Evolutionary conservation across 2,888 invertebrate genomes (phyloP), one percentile per base, ranked within the genome.

Genomic region (Aphodius sticticus): DNA sequence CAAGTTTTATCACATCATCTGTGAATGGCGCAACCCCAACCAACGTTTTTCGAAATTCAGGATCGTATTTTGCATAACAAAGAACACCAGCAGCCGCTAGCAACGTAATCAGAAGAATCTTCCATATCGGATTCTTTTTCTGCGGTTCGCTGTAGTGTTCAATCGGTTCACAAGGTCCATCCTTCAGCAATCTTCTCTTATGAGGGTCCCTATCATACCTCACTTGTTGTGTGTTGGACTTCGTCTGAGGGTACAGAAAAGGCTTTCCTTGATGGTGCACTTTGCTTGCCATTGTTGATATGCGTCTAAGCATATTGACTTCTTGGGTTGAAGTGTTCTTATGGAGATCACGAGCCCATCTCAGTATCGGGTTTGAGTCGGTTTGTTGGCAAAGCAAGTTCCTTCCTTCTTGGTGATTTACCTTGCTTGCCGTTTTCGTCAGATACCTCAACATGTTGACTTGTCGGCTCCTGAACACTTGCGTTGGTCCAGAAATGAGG

Each of bases 21-120:
- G 93, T 92, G 86, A 91, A 92, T 35, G 96, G 96, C 71, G 91
- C 90, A 86, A 93, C 93, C 26, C 92, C 90, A 85, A 93, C 92
- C 6, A 96, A 87, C 86, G 91, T 92, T 83, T 92, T 91, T 81
- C 95, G 91, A 83, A 95, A 93, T 16, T 93, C 92, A 53, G 92
- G 91, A 86, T 95, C 92, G 85, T 92, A 91, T 88, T 92, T 93
- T n/a, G 93, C 93, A 83, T 91, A 92, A 2, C 88, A 89, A 80
- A 89, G 7, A 7, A 53, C 53, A 53, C 53, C 53, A 5, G 53
- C 53, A 12, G 9, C 7, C 7, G 53, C 53, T 12, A 53, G 53
- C 53, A 53, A 53, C 9, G 53, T 53, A 12, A 53, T 1, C 12
- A 53, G 12, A 7, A 53, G 12, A 53, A 53, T 53, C 53, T 7